Percentiles rank a stretch among this genome's conserved stretches.
Conservation (phyloP, 2,113 vertebrate species). For the Corythornis madagascariensis region DNA sequence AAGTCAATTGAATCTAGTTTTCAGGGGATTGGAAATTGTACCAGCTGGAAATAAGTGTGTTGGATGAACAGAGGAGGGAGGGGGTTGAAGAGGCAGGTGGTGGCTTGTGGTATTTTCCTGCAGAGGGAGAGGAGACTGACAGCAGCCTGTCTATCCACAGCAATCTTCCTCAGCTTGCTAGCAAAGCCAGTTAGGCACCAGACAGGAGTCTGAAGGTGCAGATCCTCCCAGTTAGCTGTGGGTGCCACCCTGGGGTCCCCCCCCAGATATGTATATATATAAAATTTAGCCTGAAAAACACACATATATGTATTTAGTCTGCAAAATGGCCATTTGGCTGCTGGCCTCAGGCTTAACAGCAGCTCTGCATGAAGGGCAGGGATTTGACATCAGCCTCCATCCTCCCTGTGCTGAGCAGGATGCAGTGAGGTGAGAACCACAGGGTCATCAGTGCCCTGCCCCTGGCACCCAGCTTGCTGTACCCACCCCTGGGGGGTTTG, state of each 20-base stretch:
- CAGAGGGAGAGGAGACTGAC: not conserved
- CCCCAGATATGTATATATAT: too few species aligned
- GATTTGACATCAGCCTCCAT: not conserved
- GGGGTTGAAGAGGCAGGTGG: not conserved
- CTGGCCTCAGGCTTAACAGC: not conserved
- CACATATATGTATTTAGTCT: not conserved
- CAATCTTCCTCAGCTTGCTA: not conserved
- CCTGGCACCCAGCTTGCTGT: accelerated
- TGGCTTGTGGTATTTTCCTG: not conserved
- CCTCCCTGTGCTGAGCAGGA: not conserved
- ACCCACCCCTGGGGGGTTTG: not conserved
- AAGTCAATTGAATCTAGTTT: constrained; percentile 44
- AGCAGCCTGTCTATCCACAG: not conserved
- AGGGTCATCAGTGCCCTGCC: not conserved
- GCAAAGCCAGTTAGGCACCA: not conserved
- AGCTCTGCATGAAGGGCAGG: not conserved
- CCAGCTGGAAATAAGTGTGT: constrained; percentile 1
- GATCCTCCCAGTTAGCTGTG: not conserved
- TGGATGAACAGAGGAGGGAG: not conserved
- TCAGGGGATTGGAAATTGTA: constrained; percentile 13
- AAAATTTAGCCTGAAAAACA: too few species aligned
- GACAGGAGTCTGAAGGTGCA: not conserved
- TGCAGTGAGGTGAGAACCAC: accelerated
- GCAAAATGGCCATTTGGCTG: not conserved
- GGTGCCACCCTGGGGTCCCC: not conserved